Evolutionary conservation across 2,797 vertebrate species (phyloP).

Genomic region (Prionace glauca): DNA sequence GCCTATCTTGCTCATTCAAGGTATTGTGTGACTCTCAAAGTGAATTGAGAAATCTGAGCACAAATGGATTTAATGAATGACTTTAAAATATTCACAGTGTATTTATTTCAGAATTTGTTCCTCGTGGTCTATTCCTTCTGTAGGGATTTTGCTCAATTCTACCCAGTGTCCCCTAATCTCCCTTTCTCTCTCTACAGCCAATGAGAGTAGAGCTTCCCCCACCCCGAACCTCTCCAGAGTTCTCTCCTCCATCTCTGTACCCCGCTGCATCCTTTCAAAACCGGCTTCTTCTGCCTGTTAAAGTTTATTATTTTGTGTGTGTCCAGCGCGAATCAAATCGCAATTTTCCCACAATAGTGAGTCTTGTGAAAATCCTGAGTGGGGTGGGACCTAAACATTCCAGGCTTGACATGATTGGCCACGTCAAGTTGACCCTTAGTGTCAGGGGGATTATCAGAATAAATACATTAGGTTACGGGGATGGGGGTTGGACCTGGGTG

Average conservation of each 20-base stretch:
- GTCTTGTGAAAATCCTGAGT: no score
- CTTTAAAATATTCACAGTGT: not conserved
- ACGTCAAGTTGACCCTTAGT: no score
- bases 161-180: not conserved
- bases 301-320: no score
- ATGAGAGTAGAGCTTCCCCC: not conserved
- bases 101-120: not conserved
- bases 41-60: constrained; percentile 7
- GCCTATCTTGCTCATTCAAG: not conserved
- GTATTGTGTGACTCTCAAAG: not conserved
- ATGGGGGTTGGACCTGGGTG: no score
- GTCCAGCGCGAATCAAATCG: no score
- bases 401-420: no score
- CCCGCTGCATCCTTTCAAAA: not conserved
- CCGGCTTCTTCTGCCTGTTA: not conserved
- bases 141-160: not conserved
- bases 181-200: not conserved
- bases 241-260: not conserved
- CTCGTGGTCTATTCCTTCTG: not conserved
- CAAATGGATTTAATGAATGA: not conserved
- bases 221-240: not conserved
- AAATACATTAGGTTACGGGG: no score
- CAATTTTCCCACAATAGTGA: no score
- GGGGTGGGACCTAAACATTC: no score
- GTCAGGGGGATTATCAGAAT: no score